Percentiles rank a stretch among this genome's conserved stretches.
Conservation (phyloP, 1,140 invertebrate genomes). For the Listronotus oregonensis region DNA sequence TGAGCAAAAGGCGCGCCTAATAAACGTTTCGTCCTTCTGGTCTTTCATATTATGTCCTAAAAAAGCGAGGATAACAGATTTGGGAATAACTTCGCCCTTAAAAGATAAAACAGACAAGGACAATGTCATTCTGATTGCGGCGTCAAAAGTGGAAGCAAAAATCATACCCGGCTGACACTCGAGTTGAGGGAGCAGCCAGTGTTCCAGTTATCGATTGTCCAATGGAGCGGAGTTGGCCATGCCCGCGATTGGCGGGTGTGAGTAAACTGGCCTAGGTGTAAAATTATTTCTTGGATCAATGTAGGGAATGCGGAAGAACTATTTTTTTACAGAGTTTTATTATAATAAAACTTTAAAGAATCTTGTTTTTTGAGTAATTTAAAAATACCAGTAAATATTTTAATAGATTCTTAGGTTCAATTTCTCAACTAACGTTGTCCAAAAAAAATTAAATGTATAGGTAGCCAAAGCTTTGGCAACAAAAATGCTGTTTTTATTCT, state of each 20-base stretch:
- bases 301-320: neutral
- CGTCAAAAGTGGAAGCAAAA: conserved; percentile 14
- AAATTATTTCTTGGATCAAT: neutral
- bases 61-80: neutral
- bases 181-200: neutral
- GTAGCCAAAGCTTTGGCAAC: too few relatives aligned
- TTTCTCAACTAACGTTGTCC: too few relatives aligned
- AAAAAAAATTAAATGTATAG: too few relatives aligned
- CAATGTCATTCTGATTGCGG: conserved; percentile 13
- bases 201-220: conserved; percentile 16
- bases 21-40: too few relatives aligned
- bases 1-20: too few relatives aligned
- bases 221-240: neutral
- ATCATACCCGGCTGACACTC: neutral
- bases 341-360: too few relatives aligned
- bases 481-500: too few relatives aligned
- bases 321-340: too few relatives aligned
- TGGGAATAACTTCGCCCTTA: neutral
- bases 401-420: too few relatives aligned
- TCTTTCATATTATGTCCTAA: conserved; percentile 9
- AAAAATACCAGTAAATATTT: too few relatives aligned
- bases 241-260: neutral
- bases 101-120: conserved; percentile 15
- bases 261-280: neutral
- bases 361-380: too few relatives aligned